Conservation (phyloP, 2,888 invertebrate species). For the Xestia xanthographa region DNA sequence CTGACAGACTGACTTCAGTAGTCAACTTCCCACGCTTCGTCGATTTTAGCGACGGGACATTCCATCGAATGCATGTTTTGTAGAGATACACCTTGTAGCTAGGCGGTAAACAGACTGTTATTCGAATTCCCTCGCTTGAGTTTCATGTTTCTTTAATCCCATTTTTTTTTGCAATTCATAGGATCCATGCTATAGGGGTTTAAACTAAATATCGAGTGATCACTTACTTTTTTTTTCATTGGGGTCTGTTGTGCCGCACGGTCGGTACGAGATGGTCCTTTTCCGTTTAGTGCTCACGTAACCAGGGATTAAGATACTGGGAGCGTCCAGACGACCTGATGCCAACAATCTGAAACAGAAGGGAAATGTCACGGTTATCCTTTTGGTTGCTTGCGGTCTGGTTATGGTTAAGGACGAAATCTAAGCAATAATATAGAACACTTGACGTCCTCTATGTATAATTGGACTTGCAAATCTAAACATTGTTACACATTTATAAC, state of each 20-base stretch:
- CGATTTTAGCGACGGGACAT: neutral
- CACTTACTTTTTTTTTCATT: constrained; percentile 91
- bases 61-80: neutral
- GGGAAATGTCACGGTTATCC: neutral
- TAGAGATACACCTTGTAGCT: too few species aligned
- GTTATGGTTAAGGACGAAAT: neutral
- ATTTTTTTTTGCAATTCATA: neutral
- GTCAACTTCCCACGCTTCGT: neutral
- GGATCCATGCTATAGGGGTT: neutral
- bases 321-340: constrained; percentile 93
- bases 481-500: neutral
- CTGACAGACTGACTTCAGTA: neutral
- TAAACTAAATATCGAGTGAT: neutral
- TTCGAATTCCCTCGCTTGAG: neutral
- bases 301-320: constrained; percentile 95
- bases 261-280: constrained; percentile 93
- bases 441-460: neutral
- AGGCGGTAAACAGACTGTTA: neutral
- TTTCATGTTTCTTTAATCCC: neutral
- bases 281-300: constrained; percentile 93
- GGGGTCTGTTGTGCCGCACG: constrained; percentile 94
- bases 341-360: constrained; percentile 90
- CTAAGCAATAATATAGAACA: neutral
- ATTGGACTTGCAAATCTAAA: neutral
- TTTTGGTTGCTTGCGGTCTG: neutral